These are phyloP conservation scores for Bucorvus abyssinicus DNA, from an alignment of 2,797 vertebrate species.

Conservation along the genomic window DNA sequence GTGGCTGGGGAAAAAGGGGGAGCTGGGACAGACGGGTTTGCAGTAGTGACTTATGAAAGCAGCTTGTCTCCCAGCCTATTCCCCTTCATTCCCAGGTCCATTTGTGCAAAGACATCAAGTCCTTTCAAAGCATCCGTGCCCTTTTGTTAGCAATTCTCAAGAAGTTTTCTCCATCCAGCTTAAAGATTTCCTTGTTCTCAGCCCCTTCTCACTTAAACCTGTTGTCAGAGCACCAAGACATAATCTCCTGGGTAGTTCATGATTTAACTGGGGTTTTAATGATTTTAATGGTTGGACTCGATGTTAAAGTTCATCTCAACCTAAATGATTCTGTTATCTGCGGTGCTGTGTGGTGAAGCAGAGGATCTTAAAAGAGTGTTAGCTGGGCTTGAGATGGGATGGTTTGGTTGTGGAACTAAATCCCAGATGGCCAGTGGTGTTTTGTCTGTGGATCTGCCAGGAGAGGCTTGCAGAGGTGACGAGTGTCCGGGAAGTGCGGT, in stretches of 20 bases:
- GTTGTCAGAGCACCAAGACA: neutral
- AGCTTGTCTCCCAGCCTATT: neutral
- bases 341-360: neutral
- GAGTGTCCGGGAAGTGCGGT: rapidly evolving
- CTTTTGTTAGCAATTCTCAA: neutral
- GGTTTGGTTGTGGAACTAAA: neutral
- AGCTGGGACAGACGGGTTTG: neutral
- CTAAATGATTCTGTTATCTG: neutral
- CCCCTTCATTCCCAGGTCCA: neutral
- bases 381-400: neutral
- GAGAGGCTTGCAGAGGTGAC: neutral
- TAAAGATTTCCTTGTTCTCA: neutral
- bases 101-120: neutral
- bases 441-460: neutral
- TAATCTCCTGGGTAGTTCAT: neutral
- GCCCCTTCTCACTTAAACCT: neutral
- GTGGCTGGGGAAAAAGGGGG: neutral
- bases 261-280: neutral
- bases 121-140: neutral
- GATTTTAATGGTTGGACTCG: too few relatives aligned
- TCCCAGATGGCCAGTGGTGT: neutral
- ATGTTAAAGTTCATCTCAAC: too few relatives aligned
- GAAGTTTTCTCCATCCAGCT: neutral
- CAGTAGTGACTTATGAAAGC: neutral
- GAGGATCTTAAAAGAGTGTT: too few relatives aligned